A percentile compares a stretch with the other conserved stretches of the same genome.
phyloP scores from a whole-genome alignment of 2,888 invertebrate species.

The Sphaerophoria rueppellii region DNA sequence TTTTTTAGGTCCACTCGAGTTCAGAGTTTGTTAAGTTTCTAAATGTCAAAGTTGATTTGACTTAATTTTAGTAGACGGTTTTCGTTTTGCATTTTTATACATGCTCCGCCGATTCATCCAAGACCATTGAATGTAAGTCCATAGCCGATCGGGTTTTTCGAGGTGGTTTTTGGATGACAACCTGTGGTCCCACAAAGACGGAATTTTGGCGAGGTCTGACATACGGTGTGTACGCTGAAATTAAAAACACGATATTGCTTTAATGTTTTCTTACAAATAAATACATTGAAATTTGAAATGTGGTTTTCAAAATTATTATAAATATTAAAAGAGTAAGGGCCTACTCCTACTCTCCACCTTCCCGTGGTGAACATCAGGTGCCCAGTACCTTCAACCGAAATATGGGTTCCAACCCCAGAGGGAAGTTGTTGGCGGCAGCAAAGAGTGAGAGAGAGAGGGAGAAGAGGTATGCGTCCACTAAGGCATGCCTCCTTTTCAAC shows the following conservation, averaged over 20 bases:
- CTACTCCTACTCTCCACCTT: too few relatives aligned
- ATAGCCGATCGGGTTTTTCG: conserved; percentile 92
- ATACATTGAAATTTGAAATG: not conserved
- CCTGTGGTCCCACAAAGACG: conserved; percentile 90
- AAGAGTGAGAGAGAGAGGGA: too few relatives aligned
- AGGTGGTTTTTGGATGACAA: conserved; percentile 87
- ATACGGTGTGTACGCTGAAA: conserved; percentile 82
- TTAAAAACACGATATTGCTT: conserved; percentile 26
- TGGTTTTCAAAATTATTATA: too few relatives aligned
- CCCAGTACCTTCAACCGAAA: too few relatives aligned
- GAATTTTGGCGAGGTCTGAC: conserved; percentile 89
- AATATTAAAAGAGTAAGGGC: too few relatives aligned
- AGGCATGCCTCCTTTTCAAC: too few relatives aligned
- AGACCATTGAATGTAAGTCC: conserved; percentile 89
- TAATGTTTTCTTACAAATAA: not conserved
- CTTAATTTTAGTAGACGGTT: conserved; percentile 18
- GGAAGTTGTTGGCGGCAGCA: too few relatives aligned
- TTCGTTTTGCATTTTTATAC: conserved; percentile 75
- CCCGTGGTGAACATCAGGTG: too few relatives aligned
- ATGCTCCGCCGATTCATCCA: conserved; percentile 82
- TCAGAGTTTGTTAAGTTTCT: conserved; percentile 17
- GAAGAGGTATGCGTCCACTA: too few relatives aligned
- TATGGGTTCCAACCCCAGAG: too few relatives aligned
- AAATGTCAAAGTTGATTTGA: not conserved
- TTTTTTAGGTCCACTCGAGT: conserved; percentile 61